Conservation (phyloP, 2,113 vertebrate genomes). For the Lepus americanus region DNA sequence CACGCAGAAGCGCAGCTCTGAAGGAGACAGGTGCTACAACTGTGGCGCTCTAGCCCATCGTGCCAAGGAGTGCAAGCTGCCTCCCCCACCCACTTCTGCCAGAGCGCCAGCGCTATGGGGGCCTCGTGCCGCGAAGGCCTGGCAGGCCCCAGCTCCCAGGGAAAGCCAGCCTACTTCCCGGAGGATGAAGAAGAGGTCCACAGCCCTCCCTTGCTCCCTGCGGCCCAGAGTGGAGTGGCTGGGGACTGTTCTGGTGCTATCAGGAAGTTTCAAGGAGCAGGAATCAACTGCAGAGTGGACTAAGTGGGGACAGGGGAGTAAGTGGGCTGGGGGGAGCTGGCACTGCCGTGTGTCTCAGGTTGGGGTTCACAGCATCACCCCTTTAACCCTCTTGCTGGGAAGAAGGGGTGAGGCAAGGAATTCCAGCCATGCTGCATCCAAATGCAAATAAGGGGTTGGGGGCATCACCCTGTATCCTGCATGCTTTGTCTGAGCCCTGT, state of each 20-base stretch:
- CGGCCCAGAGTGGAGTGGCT: constrained; percentile 89
- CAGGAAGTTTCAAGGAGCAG: constrained; percentile 84
- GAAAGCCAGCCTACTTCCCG: constrained; percentile 89
- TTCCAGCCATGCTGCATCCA: constrained; percentile 12
- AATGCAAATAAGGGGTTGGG: constrained; percentile 8
- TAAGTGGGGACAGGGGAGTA: constrained; percentile 67
- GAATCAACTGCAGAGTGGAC: constrained; percentile 72
- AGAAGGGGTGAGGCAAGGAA: constrained; percentile 59
- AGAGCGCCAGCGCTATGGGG: no score
- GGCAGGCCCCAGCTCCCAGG: no score
- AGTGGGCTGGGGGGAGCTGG: constrained; percentile 53
- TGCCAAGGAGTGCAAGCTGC: constrained; percentile 98
- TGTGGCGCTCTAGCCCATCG: constrained; percentile 99
- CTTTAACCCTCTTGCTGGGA: constrained; percentile 62
- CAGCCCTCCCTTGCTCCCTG: constrained; percentile 83
- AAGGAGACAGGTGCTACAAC: constrained; percentile 99
- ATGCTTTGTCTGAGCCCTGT: constrained; percentile 47
- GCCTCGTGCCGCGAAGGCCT: no score
- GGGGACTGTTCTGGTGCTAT: constrained; percentile 69
- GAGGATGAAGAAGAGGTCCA: constrained; percentile 89
- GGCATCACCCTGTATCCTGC: background rate
- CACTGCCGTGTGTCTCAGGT: constrained; percentile 67
- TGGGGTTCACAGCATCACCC: constrained; percentile 68
- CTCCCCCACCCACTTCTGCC: constrained; percentile 83
- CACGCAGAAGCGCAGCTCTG: constrained; percentile 94